Evolutionary conservation across 2,888 invertebrate genomes (phyloP).

Genomic region (Xylota sylvarum): DNA sequence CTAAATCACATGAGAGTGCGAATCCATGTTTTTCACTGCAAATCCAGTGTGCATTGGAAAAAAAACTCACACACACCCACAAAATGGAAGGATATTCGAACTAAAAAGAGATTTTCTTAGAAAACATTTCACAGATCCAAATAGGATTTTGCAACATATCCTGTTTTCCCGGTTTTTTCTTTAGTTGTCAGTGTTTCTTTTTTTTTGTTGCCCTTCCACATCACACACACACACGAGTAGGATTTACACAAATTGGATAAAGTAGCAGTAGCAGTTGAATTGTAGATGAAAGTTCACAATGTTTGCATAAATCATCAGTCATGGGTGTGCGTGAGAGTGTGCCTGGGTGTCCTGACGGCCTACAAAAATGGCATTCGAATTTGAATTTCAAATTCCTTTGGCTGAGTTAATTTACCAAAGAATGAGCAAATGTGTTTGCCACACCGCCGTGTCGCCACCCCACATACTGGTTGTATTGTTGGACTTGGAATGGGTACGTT

Average conservation of each 20-base stretch:
- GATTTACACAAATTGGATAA: slow-evolving; percentile 73
- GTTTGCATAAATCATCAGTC: slow-evolving; percentile 71
- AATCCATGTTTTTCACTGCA: slow-evolving; percentile 81
- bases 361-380: slow-evolving; percentile 61
- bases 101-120: slow-evolving; percentile 61
- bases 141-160: slow-evolving; percentile 75
- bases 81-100: slow-evolving; percentile 37
- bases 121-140: slow-evolving; percentile 69
- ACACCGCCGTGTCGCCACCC: background rate
- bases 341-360: slow-evolving; percentile 29
- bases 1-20: slow-evolving; percentile 82
- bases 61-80: slow-evolving; percentile 48
- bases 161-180: slow-evolving; percentile 54
- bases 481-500: slow-evolving; percentile 16
- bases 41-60: slow-evolving; percentile 46
- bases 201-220: no score
- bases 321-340: slow-evolving; percentile 8
- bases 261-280: slow-evolving; percentile 40
- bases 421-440: slow-evolving; percentile 58
- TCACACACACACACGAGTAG: slow-evolving; percentile 11
- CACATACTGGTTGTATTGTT: background rate
- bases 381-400: slow-evolving; percentile 72
- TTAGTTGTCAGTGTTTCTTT: no score
- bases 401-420: slow-evolving; percentile 67
- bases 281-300: slow-evolving; percentile 68